These are phyloP conservation scores for Ceyx margarethae DNA, from an alignment of 2,113 vertebrate genomes.

Conservation along the genomic window DNA sequence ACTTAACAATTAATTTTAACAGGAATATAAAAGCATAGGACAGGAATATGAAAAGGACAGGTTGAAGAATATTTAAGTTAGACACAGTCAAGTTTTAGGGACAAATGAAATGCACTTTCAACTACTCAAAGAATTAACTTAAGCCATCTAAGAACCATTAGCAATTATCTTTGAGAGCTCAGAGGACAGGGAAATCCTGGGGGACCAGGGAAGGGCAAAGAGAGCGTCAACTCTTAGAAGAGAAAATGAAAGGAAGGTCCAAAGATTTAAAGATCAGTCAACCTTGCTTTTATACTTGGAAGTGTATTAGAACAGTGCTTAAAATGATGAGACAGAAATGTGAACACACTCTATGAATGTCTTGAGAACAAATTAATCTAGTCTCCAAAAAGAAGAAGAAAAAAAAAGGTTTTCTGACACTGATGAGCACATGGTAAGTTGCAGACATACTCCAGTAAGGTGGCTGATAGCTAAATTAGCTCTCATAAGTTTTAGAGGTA, in stretches of 20 bases:
- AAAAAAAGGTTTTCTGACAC: neutral
- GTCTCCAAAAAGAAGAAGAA: neutral
- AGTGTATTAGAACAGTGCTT: neutral
- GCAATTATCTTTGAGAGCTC: conserved; percentile 33
- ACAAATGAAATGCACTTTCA: conserved; percentile 3
- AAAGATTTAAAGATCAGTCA: conserved; percentile 10
- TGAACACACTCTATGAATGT: neutral
- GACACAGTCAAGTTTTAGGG: neutral
- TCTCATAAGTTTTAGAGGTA: neutral
- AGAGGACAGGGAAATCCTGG: neutral
- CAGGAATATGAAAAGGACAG: neutral
- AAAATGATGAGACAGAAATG: neutral
- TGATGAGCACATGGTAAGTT: neutral
- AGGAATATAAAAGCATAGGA: neutral
- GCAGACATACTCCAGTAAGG: neutral
- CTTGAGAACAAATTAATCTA: neutral
- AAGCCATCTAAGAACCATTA: conserved; percentile 16
- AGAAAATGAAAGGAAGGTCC: neutral
- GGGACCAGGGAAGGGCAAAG: neutral
- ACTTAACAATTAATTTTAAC: conserved; percentile 30
- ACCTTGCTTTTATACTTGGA: neutral
- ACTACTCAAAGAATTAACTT: conserved; percentile 53
- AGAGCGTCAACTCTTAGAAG: neutral
- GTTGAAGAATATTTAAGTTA: conserved; percentile 18
- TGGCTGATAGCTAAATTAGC: neutral